phyloP scores from a whole-genome alignment of 2,888 invertebrate species.

The Acleris sparsana region DNA sequence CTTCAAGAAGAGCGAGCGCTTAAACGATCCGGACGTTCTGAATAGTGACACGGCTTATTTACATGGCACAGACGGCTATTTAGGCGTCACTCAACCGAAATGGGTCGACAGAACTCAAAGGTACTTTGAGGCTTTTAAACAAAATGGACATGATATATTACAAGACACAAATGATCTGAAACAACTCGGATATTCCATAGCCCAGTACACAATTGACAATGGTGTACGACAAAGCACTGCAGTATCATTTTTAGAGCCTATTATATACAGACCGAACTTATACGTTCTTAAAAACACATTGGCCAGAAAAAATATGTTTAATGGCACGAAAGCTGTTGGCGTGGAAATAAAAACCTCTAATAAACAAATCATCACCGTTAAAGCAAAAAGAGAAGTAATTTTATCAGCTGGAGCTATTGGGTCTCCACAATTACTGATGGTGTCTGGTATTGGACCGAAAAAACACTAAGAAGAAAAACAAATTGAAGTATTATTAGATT shows the following conservation, averaged over 20 bases:
- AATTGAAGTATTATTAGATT: constrained; percentile 24
- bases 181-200: no score
- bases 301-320: constrained; percentile 17
- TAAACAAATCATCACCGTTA: constrained; percentile 3
- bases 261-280: constrained; percentile 8
- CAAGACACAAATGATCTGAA: constrained; percentile 25
- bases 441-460: constrained; percentile 34
- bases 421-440: constrained; percentile 31
- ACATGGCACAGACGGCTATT: constrained; percentile 65
- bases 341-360: constrained; percentile 25
- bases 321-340: constrained; percentile 25
- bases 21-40: constrained; percentile 18
- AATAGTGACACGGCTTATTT: constrained; percentile 9
- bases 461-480: constrained; percentile 21
- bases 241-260: constrained; percentile 10
- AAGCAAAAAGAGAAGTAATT: constrained; percentile 30
- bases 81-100: constrained; percentile 45
- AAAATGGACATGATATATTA: background rate
- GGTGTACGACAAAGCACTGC: constrained; percentile 32
- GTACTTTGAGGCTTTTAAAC: background rate
- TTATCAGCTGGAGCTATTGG: constrained; percentile 30
- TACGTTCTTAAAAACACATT: constrained; percentile 24
- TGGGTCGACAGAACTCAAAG: background rate
- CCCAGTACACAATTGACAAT: constrained; percentile 23
- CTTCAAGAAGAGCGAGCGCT: constrained; percentile 32